Base-by-base conservation (phyloP, 2,888 invertebrate genomes). In the Girardia tigrina region DNA sequence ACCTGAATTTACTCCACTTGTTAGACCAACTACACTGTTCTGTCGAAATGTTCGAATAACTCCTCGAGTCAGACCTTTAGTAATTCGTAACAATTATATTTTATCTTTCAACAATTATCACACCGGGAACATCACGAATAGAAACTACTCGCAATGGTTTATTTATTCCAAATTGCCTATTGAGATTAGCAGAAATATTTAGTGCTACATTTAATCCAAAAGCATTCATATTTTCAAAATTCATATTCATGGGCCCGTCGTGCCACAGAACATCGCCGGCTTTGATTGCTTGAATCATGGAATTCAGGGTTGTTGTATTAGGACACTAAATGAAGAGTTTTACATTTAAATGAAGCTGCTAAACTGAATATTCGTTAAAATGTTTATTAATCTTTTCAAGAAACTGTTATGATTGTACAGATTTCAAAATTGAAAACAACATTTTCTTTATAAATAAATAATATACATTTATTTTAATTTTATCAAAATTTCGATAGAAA, bases 171-270 rank as follows among this genome's bases (percentile, higher is more conserved):
- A 82, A 81, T 76, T 75, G 77, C 26, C 75, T 72, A 71, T 82
- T 82, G 26, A 82, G 77, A 26, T 78, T 76, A 28, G 77, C 70
- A 73, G 81, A 79, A 36, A 82, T 76, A 75, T 81, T 80, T 42
- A 82, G 75, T 26, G 81, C 79, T 74, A 79, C 77, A 42, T 80
- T 79, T 76, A 81, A 79, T 72, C 81, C 78, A 36, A 78, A 72
- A 70, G 79, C 78, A 56, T 80, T 79, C 79, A 81, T 79, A 72
- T 79, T 79, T 75, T 82, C 82, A 23, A 79, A 79, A 78, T 82
- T 81, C 80, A 83, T 81, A 78, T 83, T 82, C 82, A 82, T 82
- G 20, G 82, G 81, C 70, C 81, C 82, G 28, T 81, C 82, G 78
- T 82, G 82, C 81, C 82, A 82, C 8, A 80, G 79, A 6, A 82